Conservation (phyloP, 2,888 invertebrate species). For the Drosophila meridiana region DNA sequence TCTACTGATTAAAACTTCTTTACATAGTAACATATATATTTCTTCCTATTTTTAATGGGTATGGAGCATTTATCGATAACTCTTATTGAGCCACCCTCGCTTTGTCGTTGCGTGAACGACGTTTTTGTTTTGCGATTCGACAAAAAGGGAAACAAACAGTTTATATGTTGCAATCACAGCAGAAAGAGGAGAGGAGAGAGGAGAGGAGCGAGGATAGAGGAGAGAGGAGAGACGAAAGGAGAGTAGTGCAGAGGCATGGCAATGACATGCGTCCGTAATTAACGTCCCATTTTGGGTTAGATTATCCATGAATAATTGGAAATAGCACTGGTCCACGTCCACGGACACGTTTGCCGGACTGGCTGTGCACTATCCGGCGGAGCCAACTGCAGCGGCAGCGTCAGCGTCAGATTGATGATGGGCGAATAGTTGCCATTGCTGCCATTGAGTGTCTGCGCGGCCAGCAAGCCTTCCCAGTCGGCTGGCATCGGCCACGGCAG, state of each 20-base stretch:
- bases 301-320: slow-evolving; percentile 85
- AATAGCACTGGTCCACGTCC: slow-evolving; percentile 45
- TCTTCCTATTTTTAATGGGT: not conserved
- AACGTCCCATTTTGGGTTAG: slow-evolving; percentile 85
- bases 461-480: not conserved
- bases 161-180: slow-evolving; percentile 46
- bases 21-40: not conserved
- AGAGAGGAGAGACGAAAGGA: not conserved
- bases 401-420: slow-evolving; percentile 73
- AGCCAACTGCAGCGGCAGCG: slow-evolving; percentile 40
- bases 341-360: not conserved
- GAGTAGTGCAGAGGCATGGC: slow-evolving; percentile 31
- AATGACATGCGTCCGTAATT: slow-evolving; percentile 82
- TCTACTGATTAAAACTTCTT: no score
- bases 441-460: slow-evolving; percentile 8
- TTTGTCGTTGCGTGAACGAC: not conserved
- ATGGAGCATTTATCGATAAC: not conserved
- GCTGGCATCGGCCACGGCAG: slow-evolving; percentile 27
- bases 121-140: not conserved
- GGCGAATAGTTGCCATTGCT: slow-evolving; percentile 24
- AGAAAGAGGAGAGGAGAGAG: not conserved
- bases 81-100: slow-evolving; percentile 12
- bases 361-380: not conserved
- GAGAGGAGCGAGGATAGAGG: not conserved
- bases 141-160: slow-evolving; percentile 45